Percentiles rank a stretch among this genome's conserved stretches.
phyloP scores from a whole-genome alignment of 2,797 vertebrate species.

The Pipistrellus kuhlii region DNA sequence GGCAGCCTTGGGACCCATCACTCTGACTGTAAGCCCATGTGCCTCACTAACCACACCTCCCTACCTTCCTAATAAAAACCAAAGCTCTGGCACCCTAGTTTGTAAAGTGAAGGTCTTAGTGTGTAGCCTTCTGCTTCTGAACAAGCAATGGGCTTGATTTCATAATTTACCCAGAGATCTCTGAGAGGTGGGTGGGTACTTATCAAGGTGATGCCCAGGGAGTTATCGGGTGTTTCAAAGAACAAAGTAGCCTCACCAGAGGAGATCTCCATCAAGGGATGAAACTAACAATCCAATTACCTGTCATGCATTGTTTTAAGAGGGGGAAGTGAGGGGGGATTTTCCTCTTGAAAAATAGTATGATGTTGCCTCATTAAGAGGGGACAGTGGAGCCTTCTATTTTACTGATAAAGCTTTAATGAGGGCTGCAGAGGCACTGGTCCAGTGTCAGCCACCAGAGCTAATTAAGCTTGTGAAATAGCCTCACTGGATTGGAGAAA shows the following conservation, averaged over 20 bases:
- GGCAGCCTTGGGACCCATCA: background rate
- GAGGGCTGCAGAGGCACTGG: background rate
- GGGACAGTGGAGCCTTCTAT: background rate
- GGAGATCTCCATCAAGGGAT: background rate
- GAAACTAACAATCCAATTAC: background rate
- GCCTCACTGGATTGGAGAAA: background rate
- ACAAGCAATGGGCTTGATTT: background rate
- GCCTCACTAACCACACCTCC: background rate
- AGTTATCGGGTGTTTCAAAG: background rate
- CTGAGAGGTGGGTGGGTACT: background rate
- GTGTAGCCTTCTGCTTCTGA: background rate
- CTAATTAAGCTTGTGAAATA: constrained; percentile 44
- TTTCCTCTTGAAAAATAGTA: constrained; percentile 57
- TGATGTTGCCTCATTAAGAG: constrained; percentile 37
- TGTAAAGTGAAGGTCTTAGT: background rate
- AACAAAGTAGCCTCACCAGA: background rate
- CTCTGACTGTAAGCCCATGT: background rate
- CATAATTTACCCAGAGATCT: background rate
- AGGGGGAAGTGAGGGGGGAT: background rate
- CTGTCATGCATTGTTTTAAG: background rate
- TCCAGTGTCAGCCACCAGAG: background rate
- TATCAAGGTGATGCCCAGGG: background rate
- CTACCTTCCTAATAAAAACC: background rate
- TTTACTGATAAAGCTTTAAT: constrained; percentile 44
- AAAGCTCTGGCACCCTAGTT: background rate